Evolutionary conservation across 2,797 vertebrate genomes (phyloP), one percentile per base, ranked within the genome.

Genomic region (Melanotaenia parkinsoni): DNA sequence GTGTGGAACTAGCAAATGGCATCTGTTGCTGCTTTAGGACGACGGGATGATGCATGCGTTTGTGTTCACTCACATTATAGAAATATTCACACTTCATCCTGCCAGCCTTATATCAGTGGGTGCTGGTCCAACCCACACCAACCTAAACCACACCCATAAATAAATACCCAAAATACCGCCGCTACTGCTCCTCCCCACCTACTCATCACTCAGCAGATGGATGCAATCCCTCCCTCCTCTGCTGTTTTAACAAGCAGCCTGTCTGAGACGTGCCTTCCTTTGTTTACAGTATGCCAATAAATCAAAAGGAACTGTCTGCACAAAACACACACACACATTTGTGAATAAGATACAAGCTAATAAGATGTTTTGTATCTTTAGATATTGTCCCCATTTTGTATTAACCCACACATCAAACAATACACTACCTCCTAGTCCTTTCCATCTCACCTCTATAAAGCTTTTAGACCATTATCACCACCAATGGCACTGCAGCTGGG

Each of bases 221-320:
- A 58, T 64, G n/a, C 43, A 53, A 76, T 65, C 64, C 63, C 50
- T 79, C 61, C 35, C n/a, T 62, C 59, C 65, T 58, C 58, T 79
- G 71, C 66, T 62, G 10, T 73, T 80, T 78, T 77, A 82, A 68
- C 70, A 72, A 86, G 61, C 56, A 69, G 64, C 38, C 79, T 88
- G 73, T 70, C 58, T 74, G 74, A 33, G 51, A 75, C 47, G 68
- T 63, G 70, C 60, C 61, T 70, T 40, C 74, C 79, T 33, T 24
- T 68, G 78, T 90, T 43, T 50, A 67, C 67, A 89, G 75, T 87
- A 86, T 85, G 60, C 76, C 72, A 74, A 87, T 83, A 85, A 85
- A 85, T 88, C 67, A 64, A 35, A 75, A 56, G 64, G 28, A 58
- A 60, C 56, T 71, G 66, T 37, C 47, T 70, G 11, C 62, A 60